Evolutionary conservation across 2,797 vertebrate species (phyloP), one percentile per base, ranked within the genome.

Genomic region (Sebastolobus altivelis): DNA sequence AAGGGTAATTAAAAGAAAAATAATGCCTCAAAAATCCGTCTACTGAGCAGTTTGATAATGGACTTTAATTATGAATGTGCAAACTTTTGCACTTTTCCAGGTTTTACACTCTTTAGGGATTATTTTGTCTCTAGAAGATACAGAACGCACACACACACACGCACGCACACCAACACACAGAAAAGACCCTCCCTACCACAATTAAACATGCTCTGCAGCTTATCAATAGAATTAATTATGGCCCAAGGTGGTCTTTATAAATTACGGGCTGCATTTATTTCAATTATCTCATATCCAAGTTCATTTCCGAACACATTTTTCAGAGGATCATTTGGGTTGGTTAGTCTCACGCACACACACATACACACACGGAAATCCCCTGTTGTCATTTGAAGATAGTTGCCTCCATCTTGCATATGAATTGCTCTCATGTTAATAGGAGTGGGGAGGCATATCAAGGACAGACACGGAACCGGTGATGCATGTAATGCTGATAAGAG

Each of bases 221-320:
- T 91, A 93, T 94, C 92, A 91, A 88, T 89, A 79, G 61, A 93
- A 93, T 93, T 89, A 89, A 92, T 94, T 92, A 92, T 78, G 46
- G 55, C 92, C 90, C 35, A 69, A 43, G 90, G 92, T 83, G 85
- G 85, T 90, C 92, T 87, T 91, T 89, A 89, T 86, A 85, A 93
- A 92, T 91, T 88, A 91, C 14, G 18, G 60, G 61, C 82, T 68
- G 65, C 84, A 91, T 93, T 93, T 87, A 93, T 93, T 93, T 93
- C 78, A 92, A 93, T 94, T 93, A 90, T 86, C 83, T 91, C 81
- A 91, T 82, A 93, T 87, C 82, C 62, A 82, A 89, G 79, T 85
- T 93, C 5, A 92, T 91, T 92, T 92, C 82, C 62, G 37, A 67
- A 73, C 72, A 74, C 75, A 86, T 92, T 89, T 87, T 89, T 87